Evolutionary conservation across 2,888 invertebrate genomes (phyloP).

Genomic region (Epistrophella euchroma): DNA sequence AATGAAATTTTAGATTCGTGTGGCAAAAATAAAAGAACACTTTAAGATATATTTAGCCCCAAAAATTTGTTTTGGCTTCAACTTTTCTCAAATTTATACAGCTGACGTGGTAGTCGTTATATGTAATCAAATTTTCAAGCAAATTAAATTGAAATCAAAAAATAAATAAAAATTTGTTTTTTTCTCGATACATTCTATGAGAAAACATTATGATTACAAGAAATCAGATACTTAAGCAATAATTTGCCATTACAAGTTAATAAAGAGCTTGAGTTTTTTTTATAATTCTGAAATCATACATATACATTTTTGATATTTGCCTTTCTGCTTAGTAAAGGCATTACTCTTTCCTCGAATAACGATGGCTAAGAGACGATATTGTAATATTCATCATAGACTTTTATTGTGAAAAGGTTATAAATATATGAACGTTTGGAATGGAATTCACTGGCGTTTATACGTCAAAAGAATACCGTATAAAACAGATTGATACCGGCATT

Average conservation of each 20-base stretch:
- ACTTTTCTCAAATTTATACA: not conserved
- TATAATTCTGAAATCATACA: not conserved
- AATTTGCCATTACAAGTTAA: constrained; percentile 31
- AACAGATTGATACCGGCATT: constrained; percentile 62
- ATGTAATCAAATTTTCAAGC: not conserved
- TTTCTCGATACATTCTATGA: not conserved
- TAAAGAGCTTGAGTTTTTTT: not conserved
- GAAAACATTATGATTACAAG: not conserved
- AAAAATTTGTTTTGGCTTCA: not conserved
- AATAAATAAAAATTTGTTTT: constrained; percentile 4
- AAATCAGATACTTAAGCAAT: constrained; percentile 7
- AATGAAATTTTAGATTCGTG: not conserved
- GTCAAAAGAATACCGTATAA: constrained; percentile 29
- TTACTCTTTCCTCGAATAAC: not conserved
- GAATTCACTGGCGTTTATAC: constrained; percentile 59
- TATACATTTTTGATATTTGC: constrained; percentile 13
- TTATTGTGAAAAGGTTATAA: constrained; percentile 50
- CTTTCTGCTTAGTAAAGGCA: not conserved
- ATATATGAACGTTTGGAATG: constrained; percentile 33
- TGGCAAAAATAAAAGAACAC: not conserved
- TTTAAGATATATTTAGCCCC: not conserved
- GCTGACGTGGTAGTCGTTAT: not conserved
- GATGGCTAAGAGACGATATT: constrained; percentile 28
- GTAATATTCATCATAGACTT: constrained; percentile 55
- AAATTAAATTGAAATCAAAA: constrained; percentile 21